Conservation (phyloP, 2,113 vertebrate genomes). For the Suricata suricatta region DNA sequence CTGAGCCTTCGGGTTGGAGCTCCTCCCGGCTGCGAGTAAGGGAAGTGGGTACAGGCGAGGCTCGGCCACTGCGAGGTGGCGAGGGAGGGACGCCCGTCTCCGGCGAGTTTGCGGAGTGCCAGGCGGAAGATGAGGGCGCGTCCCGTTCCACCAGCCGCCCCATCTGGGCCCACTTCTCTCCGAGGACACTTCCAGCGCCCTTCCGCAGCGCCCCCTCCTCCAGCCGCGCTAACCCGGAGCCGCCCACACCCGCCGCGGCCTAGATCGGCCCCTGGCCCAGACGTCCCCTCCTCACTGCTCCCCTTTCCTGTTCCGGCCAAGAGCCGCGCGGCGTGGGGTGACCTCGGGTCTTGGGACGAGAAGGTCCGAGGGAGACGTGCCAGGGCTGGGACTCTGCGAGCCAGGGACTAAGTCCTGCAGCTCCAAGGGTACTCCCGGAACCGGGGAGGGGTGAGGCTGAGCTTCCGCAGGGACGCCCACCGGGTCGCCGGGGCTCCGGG, state of each 20-base stretch:
- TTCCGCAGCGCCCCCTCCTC: too few species aligned
- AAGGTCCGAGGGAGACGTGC: not conserved
- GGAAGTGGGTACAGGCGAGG: accelerated
- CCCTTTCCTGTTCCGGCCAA: accelerated
- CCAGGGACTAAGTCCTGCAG: accelerated
- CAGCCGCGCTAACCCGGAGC: accelerated
- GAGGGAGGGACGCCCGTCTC: accelerated
- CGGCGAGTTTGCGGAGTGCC: not conserved
- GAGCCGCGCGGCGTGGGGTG: accelerated
- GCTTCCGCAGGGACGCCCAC: not conserved
- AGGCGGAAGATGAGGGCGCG: accelerated
- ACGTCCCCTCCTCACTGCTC: too few species aligned
- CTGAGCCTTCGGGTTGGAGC: not conserved
- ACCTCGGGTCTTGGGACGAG: accelerated
- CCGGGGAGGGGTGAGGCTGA: not conserved
- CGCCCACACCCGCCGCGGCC: accelerated
- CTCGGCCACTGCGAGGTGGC: not conserved
- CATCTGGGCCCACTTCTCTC: not conserved
- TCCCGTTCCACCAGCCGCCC: too few species aligned
- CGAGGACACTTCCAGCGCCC: not conserved
- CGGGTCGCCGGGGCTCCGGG: accelerated
- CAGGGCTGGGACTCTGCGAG: too few species aligned
- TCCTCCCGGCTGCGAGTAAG: not conserved
- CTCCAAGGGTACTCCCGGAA: accelerated
- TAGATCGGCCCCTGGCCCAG: not conserved